Evolutionary conservation across 2,797 vertebrate genomes (phyloP).

Genomic region (Triplophysa yarkandensis): DNA sequence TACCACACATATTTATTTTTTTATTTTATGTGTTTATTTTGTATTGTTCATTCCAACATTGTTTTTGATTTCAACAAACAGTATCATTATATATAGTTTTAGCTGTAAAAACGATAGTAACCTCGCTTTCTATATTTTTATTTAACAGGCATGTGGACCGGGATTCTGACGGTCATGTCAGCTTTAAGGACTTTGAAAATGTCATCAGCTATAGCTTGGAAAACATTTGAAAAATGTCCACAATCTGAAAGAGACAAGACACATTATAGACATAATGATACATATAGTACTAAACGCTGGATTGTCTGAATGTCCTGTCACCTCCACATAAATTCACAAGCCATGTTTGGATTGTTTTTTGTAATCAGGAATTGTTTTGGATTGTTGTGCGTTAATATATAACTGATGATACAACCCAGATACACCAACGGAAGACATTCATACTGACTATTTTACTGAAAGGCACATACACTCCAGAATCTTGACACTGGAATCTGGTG

Average conservation of each 20-base stretch:
- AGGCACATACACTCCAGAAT: constrained; percentile 33
- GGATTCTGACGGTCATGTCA: constrained; percentile 77
- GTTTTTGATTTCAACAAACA: too few relatives aligned
- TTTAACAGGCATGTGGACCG: constrained; percentile 72
- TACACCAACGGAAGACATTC: neutral
- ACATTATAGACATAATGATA: too few relatives aligned
- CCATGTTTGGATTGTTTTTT: neutral
- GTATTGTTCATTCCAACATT: too few relatives aligned
- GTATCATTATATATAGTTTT: too few relatives aligned
- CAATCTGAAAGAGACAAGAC: too few relatives aligned
- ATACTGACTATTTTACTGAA: constrained; percentile 7
- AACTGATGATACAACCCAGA: neutral
- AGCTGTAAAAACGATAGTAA: too few relatives aligned
- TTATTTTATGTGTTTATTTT: too few relatives aligned
- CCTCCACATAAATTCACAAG: neutral
- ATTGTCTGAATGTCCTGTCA: too few relatives aligned
- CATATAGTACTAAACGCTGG: too few relatives aligned
- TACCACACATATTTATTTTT: too few relatives aligned
- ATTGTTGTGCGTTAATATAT: neutral
- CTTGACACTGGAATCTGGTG: constrained; percentile 40
- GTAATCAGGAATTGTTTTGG: neutral
- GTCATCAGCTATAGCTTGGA: constrained; percentile 69
- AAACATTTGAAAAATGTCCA: constrained; percentile 62
- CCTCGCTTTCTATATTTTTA: constrained; percentile 13
- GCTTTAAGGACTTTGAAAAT: constrained; percentile 82